A percentile compares a stretch with the other conserved stretches of the same genome.
phyloP scores from a whole-genome alignment of 2,797 vertebrate species.

The Orestias chungarensis region DNA sequence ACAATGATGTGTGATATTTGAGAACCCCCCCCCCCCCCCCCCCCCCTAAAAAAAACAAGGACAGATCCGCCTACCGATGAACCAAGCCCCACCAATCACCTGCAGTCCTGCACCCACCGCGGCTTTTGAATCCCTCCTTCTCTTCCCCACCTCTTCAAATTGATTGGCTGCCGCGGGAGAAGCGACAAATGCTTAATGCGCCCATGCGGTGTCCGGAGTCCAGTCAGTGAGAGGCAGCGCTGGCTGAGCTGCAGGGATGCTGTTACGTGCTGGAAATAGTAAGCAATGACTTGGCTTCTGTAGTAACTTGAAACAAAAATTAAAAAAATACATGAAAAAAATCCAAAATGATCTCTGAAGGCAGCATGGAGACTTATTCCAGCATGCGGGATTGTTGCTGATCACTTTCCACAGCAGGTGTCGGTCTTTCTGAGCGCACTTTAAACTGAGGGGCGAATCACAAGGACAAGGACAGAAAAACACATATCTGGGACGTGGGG shows the following conservation, averaged over 20 bases:
- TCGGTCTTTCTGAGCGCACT: constrained; percentile 42
- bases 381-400: constrained; percentile 51
- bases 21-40: no score
- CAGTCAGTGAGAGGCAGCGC: constrained; percentile 83
- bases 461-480: no score
- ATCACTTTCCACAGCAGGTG: constrained; percentile 52
- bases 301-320: no score
- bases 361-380: constrained; percentile 31
- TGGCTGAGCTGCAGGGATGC: constrained; percentile 56
- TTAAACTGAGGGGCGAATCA: constrained; percentile 59
- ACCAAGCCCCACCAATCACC: constrained; percentile 74
- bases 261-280: constrained; percentile 64
- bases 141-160: constrained; percentile 55
- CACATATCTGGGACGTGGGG: constrained; percentile 63
- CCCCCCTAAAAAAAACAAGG: no score
- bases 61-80: constrained; percentile 65
- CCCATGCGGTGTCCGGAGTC: constrained; percentile 93
- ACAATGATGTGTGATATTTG: constrained; percentile 73
- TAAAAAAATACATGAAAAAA: constrained; percentile 25
- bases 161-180: constrained; percentile 90
- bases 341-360: constrained; percentile 16
- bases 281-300: constrained; percentile 38
- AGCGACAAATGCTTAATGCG: constrained; percentile 98
- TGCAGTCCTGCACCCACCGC: constrained; percentile 65
- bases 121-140: constrained; percentile 75